Base-by-base conservation (phyloP, 2,113 vertebrate species). In the Archocentrus centrarchus region DNA sequence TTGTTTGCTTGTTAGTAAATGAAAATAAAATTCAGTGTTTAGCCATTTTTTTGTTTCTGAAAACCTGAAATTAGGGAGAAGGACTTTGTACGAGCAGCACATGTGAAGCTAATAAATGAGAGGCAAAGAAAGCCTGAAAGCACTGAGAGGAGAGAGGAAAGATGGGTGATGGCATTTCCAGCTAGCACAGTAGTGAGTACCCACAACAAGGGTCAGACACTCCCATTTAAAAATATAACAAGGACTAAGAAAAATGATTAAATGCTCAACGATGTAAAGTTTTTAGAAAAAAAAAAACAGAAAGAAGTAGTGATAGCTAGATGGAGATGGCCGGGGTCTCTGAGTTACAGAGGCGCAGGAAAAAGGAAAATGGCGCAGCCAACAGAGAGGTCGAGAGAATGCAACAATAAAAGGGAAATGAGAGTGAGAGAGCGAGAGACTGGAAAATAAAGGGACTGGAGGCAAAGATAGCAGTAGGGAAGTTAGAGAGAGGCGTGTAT, bases 221-320 rank as follows among this genome's bases (percentile, higher is more conserved):
- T 85, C 80, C 57, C 53, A 62, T 89, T 83, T 27, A 27, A 76
- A 86, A 90, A 92, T 81, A 91, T 79, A 84, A 86, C 79, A 50
- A 86, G 75, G 60, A 64, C 41, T 62, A 2, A 10, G 83, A 73
- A 92, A 88, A 82, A 91, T 86, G 87, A 89, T 92, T 90, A 89
- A 92, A 92, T 91, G 84, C 84, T 81, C 64, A 59, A 84, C 79
- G 86, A 85, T 27, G 55, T 68, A 86, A 86, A 88, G 79, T 92
- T 84, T 89, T 89, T 83, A 7, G 32, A 35, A 35, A 81, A 79
- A 86, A 79, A 84, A 86, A 62, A 68, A 64, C 2, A 35, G 35
- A 22, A 17, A 37, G 57, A 32, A 60, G 55, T 2, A 53, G 14
- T 15, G 50, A 39, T n/a, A 24, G 30, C 17, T 27, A 47, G 41